A percentile compares a stretch with the other conserved stretches of the same genome.
These are phyloP conservation scores for Ancistrus triradiatus DNA, from an alignment of 2,113 vertebrate species.

Conservation along the genomic window DNA sequence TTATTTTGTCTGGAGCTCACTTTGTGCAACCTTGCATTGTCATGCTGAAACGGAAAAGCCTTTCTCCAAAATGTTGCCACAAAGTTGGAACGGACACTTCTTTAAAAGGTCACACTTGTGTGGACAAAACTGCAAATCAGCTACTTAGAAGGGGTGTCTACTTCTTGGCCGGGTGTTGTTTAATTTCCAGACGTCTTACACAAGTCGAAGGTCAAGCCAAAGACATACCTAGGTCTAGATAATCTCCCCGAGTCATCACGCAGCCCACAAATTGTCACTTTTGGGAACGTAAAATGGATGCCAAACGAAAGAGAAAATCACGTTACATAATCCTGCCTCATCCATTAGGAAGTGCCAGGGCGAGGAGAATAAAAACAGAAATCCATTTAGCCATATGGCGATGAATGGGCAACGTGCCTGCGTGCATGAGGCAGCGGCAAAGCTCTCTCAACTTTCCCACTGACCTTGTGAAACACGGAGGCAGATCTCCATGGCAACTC, in stretches of 20 bases:
- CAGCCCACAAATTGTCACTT: neutral
- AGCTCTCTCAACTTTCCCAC: slow-evolving; percentile 53
- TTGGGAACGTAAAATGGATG: neutral
- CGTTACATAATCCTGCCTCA: slow-evolving; percentile 14
- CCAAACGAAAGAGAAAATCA: neutral
- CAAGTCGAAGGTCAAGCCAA: neutral
- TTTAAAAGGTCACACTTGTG: no score
- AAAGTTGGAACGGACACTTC: no score
- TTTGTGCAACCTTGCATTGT: no score
- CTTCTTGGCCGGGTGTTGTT: no score
- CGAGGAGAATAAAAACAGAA: slow-evolving; percentile 10
- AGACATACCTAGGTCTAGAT: no score
- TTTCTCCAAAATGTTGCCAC: no score
- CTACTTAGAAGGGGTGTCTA: no score
- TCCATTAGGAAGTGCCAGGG: slow-evolving; percentile 3
- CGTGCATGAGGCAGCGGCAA: slow-evolving; percentile 36
- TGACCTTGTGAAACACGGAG: slow-evolving; percentile 53
- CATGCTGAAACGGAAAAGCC: no score
- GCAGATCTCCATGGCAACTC: slow-evolving; percentile 56
- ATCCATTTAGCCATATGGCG: slow-evolving; percentile 29
- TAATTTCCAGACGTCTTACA: neutral
- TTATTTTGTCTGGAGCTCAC: no score
- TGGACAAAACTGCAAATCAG: no score
- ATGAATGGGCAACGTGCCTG: neutral
- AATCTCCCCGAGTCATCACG: no score